These are phyloP conservation scores for Holotrichia oblita DNA, from an alignment of 1,140 invertebrate species.

Conservation along the genomic window DNA sequence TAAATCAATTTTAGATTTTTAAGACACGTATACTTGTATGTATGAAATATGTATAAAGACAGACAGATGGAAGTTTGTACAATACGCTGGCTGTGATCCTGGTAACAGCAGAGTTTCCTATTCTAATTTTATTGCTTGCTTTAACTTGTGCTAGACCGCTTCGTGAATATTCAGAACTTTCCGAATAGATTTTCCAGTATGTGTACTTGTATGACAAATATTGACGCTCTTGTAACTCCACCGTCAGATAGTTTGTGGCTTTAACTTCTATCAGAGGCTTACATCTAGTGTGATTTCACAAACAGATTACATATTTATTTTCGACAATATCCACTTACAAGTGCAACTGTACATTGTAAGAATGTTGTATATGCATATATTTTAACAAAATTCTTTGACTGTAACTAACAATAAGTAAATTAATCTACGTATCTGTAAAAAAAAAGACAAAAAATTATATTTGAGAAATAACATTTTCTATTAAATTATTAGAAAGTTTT, in stretches of 20 bases:
- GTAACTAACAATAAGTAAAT: too few relatives aligned
- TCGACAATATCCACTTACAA: too few relatives aligned
- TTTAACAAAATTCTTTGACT: too few relatives aligned
- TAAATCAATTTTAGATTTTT: not conserved
- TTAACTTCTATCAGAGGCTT: not conserved
- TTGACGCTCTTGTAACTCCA: not conserved
- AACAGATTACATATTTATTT: too few relatives aligned
- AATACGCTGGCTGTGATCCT: not conserved
- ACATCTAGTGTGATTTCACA: not conserved
- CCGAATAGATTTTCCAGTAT: not conserved
- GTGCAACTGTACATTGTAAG: too few relatives aligned
- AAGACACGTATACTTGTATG: too few relatives aligned
- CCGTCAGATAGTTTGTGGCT: not conserved
- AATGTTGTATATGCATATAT: too few relatives aligned
- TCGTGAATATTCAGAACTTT: constrained; percentile 9
- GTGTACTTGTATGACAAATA: not conserved
- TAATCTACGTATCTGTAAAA: too few relatives aligned
- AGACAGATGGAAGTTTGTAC: not conserved
- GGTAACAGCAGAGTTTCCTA: not conserved
- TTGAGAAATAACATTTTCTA: too few relatives aligned
- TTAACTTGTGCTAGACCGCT: not conserved
- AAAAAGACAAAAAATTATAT: too few relatives aligned
- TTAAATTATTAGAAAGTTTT: too few relatives aligned
- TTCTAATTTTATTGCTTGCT: not conserved
- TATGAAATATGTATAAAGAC: not conserved